Conservation (phyloP, 2,113 vertebrate species). For the Corythornis madagascariensis region DNA sequence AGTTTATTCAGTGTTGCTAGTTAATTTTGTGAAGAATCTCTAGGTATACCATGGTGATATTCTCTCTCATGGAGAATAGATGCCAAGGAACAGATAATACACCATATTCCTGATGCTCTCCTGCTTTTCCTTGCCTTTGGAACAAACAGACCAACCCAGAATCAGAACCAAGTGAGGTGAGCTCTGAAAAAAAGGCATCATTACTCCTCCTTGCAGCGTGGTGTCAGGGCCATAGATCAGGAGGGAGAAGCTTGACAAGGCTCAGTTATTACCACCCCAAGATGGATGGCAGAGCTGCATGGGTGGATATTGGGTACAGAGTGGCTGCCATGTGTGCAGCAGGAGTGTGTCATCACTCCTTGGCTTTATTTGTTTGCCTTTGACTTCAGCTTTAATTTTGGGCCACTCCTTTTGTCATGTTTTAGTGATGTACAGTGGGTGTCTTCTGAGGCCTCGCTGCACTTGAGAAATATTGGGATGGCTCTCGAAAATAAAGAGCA, state of each 20-base stretch:
- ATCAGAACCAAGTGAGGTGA: conserved; percentile 30
- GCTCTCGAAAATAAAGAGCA: neutral
- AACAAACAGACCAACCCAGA: conserved; percentile 8
- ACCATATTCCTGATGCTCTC: neutral
- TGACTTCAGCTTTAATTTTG: neutral
- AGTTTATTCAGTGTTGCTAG: neutral
- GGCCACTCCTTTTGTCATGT: neutral
- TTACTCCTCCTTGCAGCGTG: conserved; percentile 58
- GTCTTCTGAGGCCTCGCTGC: neutral
- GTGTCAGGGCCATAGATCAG: conserved; percentile 69
- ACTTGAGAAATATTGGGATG: neutral
- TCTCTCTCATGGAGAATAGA: too few relatives aligned
- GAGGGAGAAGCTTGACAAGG: conserved; percentile 57
- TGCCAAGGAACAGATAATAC: too few relatives aligned
- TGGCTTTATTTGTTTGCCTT: neutral
- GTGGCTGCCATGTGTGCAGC: neutral
- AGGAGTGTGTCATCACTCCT: neutral
- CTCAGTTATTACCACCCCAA: conserved; percentile 65
- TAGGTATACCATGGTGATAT: neutral
- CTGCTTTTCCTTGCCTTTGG: neutral
- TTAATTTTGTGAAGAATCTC: neutral
- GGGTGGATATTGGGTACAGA: conserved; percentile 44
- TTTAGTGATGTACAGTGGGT: neutral
- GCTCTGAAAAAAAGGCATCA: conserved; percentile 52
- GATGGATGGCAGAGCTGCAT: conserved; percentile 63